Conservation (phyloP, 2,113 vertebrate genomes). For the Solenodon paradoxus region DNA sequence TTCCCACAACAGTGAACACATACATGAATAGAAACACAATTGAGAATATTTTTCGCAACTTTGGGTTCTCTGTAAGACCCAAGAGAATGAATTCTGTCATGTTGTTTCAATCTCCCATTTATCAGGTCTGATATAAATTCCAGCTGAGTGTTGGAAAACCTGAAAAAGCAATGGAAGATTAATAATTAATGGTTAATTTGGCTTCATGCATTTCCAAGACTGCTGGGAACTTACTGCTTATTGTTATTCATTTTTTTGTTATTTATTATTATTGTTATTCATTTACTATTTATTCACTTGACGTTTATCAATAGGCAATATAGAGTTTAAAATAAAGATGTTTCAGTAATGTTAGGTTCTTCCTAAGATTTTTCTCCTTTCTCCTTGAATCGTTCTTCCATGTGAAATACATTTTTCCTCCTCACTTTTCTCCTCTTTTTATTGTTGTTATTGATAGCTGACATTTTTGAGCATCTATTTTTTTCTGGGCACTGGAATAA, state of each 20-base stretch:
- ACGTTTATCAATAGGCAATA: not conserved
- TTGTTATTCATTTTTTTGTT: not conserved
- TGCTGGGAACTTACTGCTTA: not conserved
- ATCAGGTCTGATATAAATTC: not conserved
- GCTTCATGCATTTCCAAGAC: not conserved
- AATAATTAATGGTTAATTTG: not conserved
- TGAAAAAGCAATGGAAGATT: not conserved
- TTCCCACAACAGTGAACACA: not conserved
- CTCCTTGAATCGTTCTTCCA: not conserved
- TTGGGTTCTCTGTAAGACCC: not conserved
- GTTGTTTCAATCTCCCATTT: conserved; percentile 15
- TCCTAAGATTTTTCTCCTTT: not conserved
- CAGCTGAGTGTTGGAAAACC: not conserved
- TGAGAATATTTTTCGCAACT: not conserved
- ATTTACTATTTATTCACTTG: not conserved
- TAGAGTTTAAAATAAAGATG: not conserved
- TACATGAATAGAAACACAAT: conserved; percentile 28
- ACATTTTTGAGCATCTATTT: not conserved
- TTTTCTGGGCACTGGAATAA: not conserved
- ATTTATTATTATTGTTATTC: not conserved
- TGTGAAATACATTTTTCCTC: not conserved
- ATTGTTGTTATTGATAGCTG: not conserved
- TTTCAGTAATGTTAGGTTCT: not conserved
- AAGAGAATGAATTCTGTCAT: conserved; percentile 29
- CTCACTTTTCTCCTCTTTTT: not conserved